phyloP scores from a whole-genome alignment of 2,797 vertebrate species.

The Onychomys arenicola region DNA sequence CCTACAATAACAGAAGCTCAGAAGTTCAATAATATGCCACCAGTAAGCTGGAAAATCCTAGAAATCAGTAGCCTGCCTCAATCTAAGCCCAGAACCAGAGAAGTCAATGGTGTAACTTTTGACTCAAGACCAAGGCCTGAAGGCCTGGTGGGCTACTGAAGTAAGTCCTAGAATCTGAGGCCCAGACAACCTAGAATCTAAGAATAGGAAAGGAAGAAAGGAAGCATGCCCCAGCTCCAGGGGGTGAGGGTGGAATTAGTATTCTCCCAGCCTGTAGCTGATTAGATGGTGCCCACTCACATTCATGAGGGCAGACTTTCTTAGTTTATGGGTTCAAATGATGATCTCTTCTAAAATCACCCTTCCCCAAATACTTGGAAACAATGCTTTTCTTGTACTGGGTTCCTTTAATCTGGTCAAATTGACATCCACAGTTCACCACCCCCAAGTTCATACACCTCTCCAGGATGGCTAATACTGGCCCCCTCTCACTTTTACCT shows the following conservation, averaged over 20 bases:
- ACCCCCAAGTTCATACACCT: not conserved
- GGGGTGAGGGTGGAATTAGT: not conserved
- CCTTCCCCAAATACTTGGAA: not conserved
- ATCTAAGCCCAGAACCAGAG: not conserved
- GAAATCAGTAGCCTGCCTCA: not conserved
- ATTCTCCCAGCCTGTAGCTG: not conserved
- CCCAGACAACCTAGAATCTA: not conserved
- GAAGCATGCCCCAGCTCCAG: not conserved
- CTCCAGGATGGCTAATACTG: fast-evolving
- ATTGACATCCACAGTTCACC: not conserved
- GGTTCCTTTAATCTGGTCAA: not conserved
- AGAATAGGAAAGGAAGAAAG: not conserved
- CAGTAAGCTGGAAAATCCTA: not conserved
- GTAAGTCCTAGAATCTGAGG: not conserved
- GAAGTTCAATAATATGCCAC: no score
- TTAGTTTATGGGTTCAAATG: not conserved
- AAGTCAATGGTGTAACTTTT: not conserved
- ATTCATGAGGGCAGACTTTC: not conserved
- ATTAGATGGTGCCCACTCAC: no score
- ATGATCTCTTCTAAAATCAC: not conserved
- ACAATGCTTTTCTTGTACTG: not conserved
- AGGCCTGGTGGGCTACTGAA: not conserved
- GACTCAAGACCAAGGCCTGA: not conserved
- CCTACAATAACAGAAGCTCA: not conserved
- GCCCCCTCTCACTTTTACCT: not conserved